Conservation (phyloP, 2,888 invertebrate genomes). For the Melangyna quadrimaculata region DNA sequence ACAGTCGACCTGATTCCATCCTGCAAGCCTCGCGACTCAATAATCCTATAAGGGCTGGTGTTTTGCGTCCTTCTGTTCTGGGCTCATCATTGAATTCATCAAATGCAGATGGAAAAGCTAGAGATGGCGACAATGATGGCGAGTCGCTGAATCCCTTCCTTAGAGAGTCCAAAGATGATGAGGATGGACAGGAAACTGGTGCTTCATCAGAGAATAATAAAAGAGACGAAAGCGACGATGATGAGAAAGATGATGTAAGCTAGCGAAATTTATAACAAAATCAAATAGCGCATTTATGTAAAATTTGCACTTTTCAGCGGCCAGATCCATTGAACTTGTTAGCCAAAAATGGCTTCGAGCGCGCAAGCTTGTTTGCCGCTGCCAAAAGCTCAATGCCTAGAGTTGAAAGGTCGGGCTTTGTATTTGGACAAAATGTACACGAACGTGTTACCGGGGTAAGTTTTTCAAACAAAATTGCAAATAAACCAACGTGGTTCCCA, state of each 20-base stretch:
- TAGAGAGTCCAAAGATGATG: slow-evolving; percentile 76
- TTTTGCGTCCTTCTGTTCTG: slow-evolving; percentile 78
- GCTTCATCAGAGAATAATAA: slow-evolving; percentile 66
- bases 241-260: slow-evolving; percentile 73
- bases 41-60: slow-evolving; percentile 74
- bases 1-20: slow-evolving; percentile 76
- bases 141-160: slow-evolving; percentile 77
- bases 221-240: slow-evolving; percentile 29
- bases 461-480: background rate
- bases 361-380: slow-evolving; percentile 78
- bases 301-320: slow-evolving; percentile 72
- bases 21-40: slow-evolving; percentile 77
- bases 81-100: slow-evolving; percentile 76
- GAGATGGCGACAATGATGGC: slow-evolving; percentile 60
- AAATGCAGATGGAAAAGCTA: slow-evolving; percentile 73
- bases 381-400: slow-evolving; percentile 79
- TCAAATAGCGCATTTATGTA: background rate
- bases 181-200: slow-evolving; percentile 65
- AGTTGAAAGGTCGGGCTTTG: slow-evolving; percentile 86
- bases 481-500: too few relatives aligned
- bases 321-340: slow-evolving; percentile 78
- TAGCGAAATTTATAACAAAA: background rate
- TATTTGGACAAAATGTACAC: slow-evolving; percentile 95
- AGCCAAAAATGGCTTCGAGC: slow-evolving; percentile 79
- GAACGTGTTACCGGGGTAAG: slow-evolving; percentile 88